A percentile compares a stretch with the other conserved stretches of the same genome.
These are phyloP conservation scores for Chaetodon trifasciatus DNA, from an alignment of 2,797 vertebrate species.

Conservation along the genomic window DNA sequence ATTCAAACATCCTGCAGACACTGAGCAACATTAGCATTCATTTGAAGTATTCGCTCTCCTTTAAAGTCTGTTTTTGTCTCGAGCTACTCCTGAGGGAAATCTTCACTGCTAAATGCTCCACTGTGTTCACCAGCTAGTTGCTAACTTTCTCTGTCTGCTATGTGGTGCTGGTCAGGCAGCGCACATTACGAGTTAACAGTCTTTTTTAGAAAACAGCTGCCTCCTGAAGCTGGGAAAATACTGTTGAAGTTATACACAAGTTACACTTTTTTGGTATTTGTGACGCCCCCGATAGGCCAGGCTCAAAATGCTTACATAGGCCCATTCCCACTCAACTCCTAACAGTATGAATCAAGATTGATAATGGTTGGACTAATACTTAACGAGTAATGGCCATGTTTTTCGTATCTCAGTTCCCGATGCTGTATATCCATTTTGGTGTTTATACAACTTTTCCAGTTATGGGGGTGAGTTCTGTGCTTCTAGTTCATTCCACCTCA, in stretches of 20 bases:
- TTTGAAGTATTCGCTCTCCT: background rate
- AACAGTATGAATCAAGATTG: too few species aligned
- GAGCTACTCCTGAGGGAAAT: background rate
- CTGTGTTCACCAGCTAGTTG: background rate
- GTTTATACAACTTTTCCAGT: too few species aligned
- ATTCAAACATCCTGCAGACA: background rate
- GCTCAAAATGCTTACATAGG: too few species aligned
- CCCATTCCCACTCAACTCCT: too few species aligned
- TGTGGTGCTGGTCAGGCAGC: background rate
- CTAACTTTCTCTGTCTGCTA: background rate
- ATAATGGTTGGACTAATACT: too few species aligned
- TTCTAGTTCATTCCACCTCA: too few species aligned
- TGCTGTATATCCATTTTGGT: too few species aligned
- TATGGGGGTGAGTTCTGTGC: too few species aligned
- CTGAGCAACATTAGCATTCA: slow-evolving; percentile 2
- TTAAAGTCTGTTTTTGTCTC: slow-evolving; percentile 14
- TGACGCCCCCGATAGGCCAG: too few species aligned
- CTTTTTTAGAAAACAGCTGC: background rate
- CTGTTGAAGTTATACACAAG: background rate
- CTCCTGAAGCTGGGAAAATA: background rate
- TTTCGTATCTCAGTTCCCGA: too few species aligned
- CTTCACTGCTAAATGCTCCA: background rate
- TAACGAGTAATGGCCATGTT: too few species aligned
- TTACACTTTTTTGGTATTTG: too few species aligned
- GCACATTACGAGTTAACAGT: background rate